Conservation (phyloP, 2,113 vertebrate genomes). For the Epinephelus lanceolatus region DNA sequence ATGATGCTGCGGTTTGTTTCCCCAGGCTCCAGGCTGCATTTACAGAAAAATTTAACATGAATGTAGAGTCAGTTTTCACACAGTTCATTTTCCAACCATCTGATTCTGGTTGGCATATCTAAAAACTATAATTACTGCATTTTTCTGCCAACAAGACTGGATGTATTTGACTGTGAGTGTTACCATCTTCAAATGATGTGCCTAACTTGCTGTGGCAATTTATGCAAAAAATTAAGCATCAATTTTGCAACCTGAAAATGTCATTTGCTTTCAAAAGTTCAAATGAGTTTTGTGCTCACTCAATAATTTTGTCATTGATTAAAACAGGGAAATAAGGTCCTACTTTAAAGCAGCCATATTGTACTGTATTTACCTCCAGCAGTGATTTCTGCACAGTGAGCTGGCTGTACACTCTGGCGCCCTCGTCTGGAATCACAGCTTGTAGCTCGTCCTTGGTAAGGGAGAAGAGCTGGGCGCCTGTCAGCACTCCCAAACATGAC, state of each 20-base stretch:
- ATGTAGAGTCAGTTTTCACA: background rate
- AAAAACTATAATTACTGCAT: background rate
- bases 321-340: background rate
- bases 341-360: background rate
- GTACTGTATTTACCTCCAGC: conserved; percentile 80
- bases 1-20: background rate
- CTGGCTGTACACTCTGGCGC: conserved; percentile 91
- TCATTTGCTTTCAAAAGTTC: too few species aligned
- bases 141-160: background rate
- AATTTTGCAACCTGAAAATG: too few species aligned
- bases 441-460: conserved; percentile 87
- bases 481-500: conserved; percentile 82
- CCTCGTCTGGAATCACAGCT: conserved; percentile 86
- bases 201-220: too few species aligned
- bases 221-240: too few species aligned
- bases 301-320: background rate
- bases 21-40: background rate
- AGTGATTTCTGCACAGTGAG: conserved; percentile 89
- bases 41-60: background rate
- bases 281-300: background rate
- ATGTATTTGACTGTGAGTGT: too few species aligned
- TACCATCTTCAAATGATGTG: too few species aligned
- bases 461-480: conserved; percentile 87
- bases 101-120: background rate
- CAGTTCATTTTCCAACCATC: too few species aligned